Conservation (phyloP, 2,888 invertebrate genomes). For the Thecocarcelia acutangulata region DNA sequence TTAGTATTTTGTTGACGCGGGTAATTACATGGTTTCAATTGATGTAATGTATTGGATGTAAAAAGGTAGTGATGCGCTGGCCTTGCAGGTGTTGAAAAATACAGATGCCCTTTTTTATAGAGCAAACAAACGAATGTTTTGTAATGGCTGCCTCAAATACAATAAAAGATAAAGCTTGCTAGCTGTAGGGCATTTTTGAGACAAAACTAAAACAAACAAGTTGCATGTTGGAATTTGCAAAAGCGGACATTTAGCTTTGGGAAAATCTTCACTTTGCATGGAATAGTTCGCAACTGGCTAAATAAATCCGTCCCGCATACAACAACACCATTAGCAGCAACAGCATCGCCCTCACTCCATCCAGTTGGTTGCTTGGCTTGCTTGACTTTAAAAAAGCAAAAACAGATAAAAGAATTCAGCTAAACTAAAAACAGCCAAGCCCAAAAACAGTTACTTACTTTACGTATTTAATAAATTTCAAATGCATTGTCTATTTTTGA, state of each 20-base stretch:
- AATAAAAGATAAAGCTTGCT: neutral
- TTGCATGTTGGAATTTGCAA: conserved; percentile 70
- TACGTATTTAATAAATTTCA: conserved; percentile 59
- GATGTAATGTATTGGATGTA: no score
- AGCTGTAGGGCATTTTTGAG: conserved; percentile 24
- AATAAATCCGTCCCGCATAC: conserved; percentile 61
- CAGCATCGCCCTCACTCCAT: conserved; percentile 16
- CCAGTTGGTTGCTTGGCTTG: conserved; percentile 64
- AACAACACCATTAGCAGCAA: conserved; percentile 64
- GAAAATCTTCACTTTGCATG: conserved; percentile 63
- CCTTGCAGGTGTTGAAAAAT: no score
- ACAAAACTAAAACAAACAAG: conserved; percentile 34
- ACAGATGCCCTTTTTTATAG: no score
- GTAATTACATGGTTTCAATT: no score
- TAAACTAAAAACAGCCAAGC: conserved; percentile 60
- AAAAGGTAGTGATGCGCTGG: no score
- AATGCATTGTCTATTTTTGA: conserved; percentile 33
- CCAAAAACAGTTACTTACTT: conserved; percentile 70
- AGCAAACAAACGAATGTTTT: no score
- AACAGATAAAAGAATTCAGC: conserved; percentile 59
- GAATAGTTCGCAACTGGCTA: conserved; percentile 16
- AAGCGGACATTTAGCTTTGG: conserved; percentile 68
- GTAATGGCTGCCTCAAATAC: no score
- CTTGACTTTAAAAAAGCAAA: conserved; percentile 67
- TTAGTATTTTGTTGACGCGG: no score